Evolutionary conservation across 2,113 vertebrate genomes (phyloP).

Genomic region (Ovis aries): DNA sequence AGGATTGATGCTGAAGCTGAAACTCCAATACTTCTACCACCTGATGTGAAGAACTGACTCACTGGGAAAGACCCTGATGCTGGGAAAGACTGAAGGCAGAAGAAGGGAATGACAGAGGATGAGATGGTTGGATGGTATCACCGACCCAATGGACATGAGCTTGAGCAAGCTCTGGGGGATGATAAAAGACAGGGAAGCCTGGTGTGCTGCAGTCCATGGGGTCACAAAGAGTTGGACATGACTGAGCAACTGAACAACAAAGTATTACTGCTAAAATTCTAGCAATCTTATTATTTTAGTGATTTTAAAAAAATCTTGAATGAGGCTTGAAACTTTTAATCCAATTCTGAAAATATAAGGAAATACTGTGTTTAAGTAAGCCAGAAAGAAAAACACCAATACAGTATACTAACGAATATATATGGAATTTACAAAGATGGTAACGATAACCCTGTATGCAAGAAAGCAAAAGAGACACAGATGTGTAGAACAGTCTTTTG

Average conservation of each 20-base stretch:
- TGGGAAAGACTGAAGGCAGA: not conserved
- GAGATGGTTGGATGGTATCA: not conserved
- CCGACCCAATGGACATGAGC: not conserved
- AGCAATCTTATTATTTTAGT: not conserved
- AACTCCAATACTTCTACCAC: not conserved
- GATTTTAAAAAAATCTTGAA: not conserved
- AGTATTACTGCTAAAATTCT: not conserved
- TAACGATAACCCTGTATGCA: not conserved
- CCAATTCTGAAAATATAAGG: not conserved
- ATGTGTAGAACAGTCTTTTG: too few relatives aligned
- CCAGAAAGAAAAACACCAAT: too few relatives aligned
- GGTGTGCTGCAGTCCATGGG: not conserved
- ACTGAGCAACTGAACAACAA: not conserved
- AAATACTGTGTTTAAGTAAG: not conserved
- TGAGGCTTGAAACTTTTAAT: not conserved
- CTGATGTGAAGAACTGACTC: not conserved
- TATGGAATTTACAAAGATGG: too few relatives aligned
- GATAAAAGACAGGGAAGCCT: not conserved
- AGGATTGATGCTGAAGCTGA: not conserved
- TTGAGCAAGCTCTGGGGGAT: fast-evolving
- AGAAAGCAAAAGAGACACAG: not conserved
- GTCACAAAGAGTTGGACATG: not conserved
- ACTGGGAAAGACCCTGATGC: not conserved
- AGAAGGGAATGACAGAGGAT: not conserved
- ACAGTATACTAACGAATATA: too few relatives aligned